Conservation (phyloP, 2,113 vertebrate genomes). For the Macroglossus sobrinus region DNA sequence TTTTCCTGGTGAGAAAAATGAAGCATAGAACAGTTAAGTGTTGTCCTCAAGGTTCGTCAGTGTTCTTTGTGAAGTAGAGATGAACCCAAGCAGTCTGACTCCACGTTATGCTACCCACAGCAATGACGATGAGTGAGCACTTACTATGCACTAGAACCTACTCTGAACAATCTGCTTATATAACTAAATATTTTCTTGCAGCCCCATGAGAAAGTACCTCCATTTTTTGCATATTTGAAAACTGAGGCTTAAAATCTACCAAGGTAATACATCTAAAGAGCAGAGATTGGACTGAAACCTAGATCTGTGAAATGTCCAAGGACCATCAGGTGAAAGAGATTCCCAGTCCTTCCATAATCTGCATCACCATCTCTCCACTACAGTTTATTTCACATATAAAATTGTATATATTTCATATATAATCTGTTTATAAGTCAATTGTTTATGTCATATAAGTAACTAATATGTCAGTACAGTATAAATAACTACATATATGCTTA, state of each 20-base stretch:
- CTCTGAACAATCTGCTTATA: background rate
- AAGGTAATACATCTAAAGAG: background rate
- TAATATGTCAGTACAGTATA: background rate
- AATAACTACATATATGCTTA: background rate
- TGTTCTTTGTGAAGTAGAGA: background rate
- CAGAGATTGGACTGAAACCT: background rate
- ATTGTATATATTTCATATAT: background rate
- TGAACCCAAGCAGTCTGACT: background rate
- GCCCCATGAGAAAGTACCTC: background rate
- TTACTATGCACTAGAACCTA: background rate
- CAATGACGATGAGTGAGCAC: background rate
- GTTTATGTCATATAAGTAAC: background rate
- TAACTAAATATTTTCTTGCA: background rate
- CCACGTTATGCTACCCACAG: accelerated
- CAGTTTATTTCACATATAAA: background rate
- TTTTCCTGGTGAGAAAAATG: background rate
- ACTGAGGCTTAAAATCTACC: background rate
- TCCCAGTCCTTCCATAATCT: background rate
- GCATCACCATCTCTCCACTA: background rate
- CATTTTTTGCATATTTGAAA: background rate
- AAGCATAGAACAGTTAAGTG: background rate
- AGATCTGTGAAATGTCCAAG: background rate
- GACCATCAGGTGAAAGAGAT: background rate
- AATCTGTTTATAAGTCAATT: background rate
- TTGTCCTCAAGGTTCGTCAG: background rate